A percentile compares a stretch with the other conserved stretches of the same genome.
Evolutionary conservation across 2,888 invertebrate genomes (phyloP).

Genomic region (Pseudococcus longispinus): DNA sequence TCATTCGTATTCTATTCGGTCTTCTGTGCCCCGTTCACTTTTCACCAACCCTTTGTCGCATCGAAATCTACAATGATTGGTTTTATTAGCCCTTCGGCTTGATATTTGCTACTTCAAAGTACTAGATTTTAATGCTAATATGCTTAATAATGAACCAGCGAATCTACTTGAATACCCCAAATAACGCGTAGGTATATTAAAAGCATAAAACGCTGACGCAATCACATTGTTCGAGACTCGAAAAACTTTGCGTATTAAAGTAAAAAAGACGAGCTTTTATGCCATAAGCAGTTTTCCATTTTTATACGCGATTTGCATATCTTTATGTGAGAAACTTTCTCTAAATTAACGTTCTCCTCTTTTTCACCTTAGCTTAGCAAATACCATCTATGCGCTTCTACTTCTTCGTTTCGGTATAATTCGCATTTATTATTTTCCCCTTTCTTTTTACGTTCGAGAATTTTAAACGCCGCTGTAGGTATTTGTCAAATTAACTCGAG

Average conservation of each 20-base stretch:
- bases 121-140: not conserved
- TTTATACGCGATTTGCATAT: slow-evolving; percentile 14
- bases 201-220: not conserved
- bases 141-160: not conserved
- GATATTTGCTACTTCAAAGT: not conserved
- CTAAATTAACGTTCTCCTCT: not conserved
- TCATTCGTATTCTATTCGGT: not conserved
- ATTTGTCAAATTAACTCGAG: not conserved
- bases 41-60: not conserved
- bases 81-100: not conserved
- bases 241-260: slow-evolving; percentile 2
- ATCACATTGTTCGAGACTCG: not conserved
- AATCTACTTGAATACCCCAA: not conserved
- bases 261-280: not conserved
- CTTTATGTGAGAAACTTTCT: not conserved
- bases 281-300: slow-evolving; percentile 6
- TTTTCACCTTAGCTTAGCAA: not conserved
- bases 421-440: too few species aligned
- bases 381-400: not conserved
- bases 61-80: not conserved
- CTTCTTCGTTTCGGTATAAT: not conserved
- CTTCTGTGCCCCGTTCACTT: not conserved
- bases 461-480: not conserved
- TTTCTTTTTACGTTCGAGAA: not conserved
- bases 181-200: not conserved